Evolutionary conservation across 1,140 invertebrate genomes (phyloP), one percentile per base, ranked within the genome.

Genomic region (Calephelis virginiensis): DNA sequence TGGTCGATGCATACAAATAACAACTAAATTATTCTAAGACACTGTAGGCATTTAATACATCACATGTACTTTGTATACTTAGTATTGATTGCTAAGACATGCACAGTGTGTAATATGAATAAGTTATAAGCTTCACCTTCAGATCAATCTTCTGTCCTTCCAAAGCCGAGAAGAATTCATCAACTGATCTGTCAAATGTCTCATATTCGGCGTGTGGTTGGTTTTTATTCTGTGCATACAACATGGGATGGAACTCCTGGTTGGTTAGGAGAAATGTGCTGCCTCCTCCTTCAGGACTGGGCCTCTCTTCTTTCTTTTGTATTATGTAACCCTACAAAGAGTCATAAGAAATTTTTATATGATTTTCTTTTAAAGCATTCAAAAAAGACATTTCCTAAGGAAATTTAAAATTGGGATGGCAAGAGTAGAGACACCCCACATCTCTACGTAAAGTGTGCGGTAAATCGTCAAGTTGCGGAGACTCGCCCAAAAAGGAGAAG

Each of bases 71-170:
- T 28, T 28, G 28, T 28, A 28, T 28, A 28, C 28, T 28, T 28
- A 4, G 28, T 28, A 28, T 28, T 28, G 28, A 28, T 28, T 28
- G 28, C 28, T 28, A 28, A 28, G 28, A 72, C 8, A 61, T 64
- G 28, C 17, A 56, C 5, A 40, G 5, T 43, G 40, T 8, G 40
- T 43, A 43, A 43, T 43, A 4, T 28, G 28, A 13, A 9, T 2
- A 8, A 28, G 49, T n/a, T 14, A 45, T 3, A 13, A 11, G 11
- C 6, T 45, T 43, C 14, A 91, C 91, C 92, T 97, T 98, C 67
- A 98, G 89, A 88, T 99, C 98, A 76, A 99, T 94, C 86, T 99
- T 99, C 89, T 99, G 98, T 63, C 95, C 95, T 91, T 99, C 98
- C 78, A 99, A 91, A 64, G 95, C 95, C 0, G 98, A 99, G 92